Evolutionary conservation across 1,140 invertebrate species (phyloP), one percentile per base, ranked within the genome.

Genomic region (Helicoverpa armigera): DNA sequence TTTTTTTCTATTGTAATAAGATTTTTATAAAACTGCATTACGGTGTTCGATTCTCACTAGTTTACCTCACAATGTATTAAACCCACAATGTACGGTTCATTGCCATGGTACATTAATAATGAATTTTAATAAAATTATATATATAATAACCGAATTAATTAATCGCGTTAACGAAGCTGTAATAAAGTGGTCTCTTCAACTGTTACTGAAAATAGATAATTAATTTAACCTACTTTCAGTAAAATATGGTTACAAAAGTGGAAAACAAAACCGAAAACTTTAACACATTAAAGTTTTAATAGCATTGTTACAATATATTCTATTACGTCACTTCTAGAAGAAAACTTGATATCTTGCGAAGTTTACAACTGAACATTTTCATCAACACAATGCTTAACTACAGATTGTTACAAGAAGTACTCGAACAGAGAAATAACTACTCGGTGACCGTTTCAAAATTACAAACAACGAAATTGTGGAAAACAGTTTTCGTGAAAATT

Each of bases 401-500:
- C 9, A 76, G n/a, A 63, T 51, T 63, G 61, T 72, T 31, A 72
- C 50, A 67, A 63, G 23, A 7, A 77, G 50, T 10, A 77, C 23
- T 50, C 67, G 50, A 23, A 54, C 60, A 50, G 14, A 43, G 61
- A 31, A 56, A 77, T 65, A 77, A 77, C 61, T 67, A 63, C 48
- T 43, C 31, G 18, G 23, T 50, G 43, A 53, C 50, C 61, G 50
- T 65, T 67, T 75, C 35, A 9, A 43, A 43, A 67, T 67, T 77
- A 65, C 67, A 77, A 67, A 77, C 61, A 77, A 54, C 61, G 35
- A 35, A 56, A 77, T 77, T 14, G 50, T 50, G 43, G 48, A 77
- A 77, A 77, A 77, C 75, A 14, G 58, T 67, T 77, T 77, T 67
- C 60, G 67, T 77, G 53, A 77, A 77, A 77, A 77, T 77, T 77